A percentile compares a stretch with the other conserved stretches of the same genome.
Evolutionary conservation across 2,888 invertebrate genomes (phyloP).

Genomic region (Temnothorax rugatulus): DNA sequence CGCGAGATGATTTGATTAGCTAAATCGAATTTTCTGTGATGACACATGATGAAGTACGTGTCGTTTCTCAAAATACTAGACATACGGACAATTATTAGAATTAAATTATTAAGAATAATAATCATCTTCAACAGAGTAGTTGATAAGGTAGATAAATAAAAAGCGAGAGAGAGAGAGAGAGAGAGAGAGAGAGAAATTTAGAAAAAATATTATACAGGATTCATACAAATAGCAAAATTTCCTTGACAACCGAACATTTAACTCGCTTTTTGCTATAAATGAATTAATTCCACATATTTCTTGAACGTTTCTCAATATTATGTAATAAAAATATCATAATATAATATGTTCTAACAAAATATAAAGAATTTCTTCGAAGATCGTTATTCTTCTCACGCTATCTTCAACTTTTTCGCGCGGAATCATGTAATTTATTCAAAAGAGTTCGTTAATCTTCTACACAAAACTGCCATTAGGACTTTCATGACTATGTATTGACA

Average conservation of each 20-base stretch:
- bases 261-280: not conserved
- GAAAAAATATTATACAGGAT: not conserved
- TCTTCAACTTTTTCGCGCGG: not conserved
- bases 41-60: not conserved
- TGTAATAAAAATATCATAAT: not conserved
- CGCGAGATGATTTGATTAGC: conserved; percentile 22
- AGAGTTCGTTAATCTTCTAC: not conserved
- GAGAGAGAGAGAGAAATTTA: not conserved
- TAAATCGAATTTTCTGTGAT: conserved; percentile 8
- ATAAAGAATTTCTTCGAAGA: not conserved
- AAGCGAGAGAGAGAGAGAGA: not conserved
- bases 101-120: not conserved
- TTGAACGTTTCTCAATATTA: too few species aligned
- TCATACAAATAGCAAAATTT: not conserved
- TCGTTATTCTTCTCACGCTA: not conserved
- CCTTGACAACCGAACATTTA: too few species aligned
- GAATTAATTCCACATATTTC: not conserved
- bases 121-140: not conserved
- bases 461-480: not conserved
- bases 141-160: not conserved
- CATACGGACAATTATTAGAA: not conserved
- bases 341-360: not conserved
- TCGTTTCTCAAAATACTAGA: not conserved
- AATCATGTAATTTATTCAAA: not conserved
- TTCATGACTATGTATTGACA: too few species aligned